Conservation (phyloP, 1,140 invertebrate species). For the Forficula auricularia region DNA sequence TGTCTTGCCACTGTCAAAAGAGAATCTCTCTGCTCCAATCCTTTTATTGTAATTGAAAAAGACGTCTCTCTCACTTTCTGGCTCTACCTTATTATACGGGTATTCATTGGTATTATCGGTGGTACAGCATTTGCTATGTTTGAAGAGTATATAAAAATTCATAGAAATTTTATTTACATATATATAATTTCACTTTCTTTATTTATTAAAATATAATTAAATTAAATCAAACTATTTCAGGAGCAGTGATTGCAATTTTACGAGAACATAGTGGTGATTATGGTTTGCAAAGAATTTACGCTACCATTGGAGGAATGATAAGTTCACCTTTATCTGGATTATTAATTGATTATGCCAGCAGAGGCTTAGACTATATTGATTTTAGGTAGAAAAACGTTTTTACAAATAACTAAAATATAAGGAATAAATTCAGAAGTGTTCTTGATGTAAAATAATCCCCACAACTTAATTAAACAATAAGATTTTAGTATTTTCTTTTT, state of each 20-base stretch:
- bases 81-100: slow-evolving; percentile 51
- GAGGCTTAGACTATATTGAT: slow-evolving; percentile 42
- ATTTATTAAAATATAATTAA: background rate
- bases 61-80: slow-evolving; percentile 53
- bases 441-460: too few species aligned
- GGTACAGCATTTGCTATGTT: slow-evolving; percentile 66
- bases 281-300: slow-evolving; percentile 60
- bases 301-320: slow-evolving; percentile 60
- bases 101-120: slow-evolving; percentile 44
- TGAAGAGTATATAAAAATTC: slow-evolving; percentile 31
- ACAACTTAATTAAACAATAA: too few species aligned
- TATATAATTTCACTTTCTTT: slow-evolving; percentile 1
- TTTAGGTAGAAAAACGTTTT: slow-evolving; percentile 43
- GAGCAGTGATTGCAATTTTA: slow-evolving; percentile 59
- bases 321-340: slow-evolving; percentile 57
- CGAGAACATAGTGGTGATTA: slow-evolving; percentile 62
- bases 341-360: slow-evolving; percentile 48
- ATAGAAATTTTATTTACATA: too few species aligned
- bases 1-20: slow-evolving; percentile 39
- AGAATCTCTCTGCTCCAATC: slow-evolving; percentile 38
- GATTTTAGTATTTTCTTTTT: too few species aligned
- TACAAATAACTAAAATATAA: too few species aligned
- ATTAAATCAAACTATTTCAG: slow-evolving; percentile 8
- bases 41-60: slow-evolving; percentile 34
- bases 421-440: too few species aligned